Conservation (phyloP, 2,113 vertebrate genomes). For the Psettodes erumei region DNA sequence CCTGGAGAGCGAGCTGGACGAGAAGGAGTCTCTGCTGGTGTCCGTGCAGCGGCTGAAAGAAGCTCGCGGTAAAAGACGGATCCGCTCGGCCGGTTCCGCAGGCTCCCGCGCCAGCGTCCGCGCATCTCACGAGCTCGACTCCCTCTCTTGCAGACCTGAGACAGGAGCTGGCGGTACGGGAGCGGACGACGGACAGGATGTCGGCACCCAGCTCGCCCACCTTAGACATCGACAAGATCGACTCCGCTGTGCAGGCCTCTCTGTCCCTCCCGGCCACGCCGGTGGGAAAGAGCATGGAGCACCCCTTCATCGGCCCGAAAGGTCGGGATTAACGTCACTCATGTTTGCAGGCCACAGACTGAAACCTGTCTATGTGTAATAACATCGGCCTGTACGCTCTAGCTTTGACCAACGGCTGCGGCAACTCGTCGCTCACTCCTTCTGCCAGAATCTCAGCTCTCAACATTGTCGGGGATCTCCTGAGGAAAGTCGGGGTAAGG, state of each 20-base stretch:
- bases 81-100: not conserved
- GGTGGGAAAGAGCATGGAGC: slow-evolving; percentile 90
- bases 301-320: slow-evolving; percentile 90
- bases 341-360: not conserved
- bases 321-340: slow-evolving; percentile 74
- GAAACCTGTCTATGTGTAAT: not conserved
- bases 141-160: slow-evolving; percentile 86
- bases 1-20: slow-evolving; percentile 97
- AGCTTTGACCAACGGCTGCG: slow-evolving; percentile 95
- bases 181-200: slow-evolving; percentile 93
- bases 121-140: not conserved
- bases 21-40: slow-evolving; percentile 96
- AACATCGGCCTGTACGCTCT: not conserved
- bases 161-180: slow-evolving; percentile 95
- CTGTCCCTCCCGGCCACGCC: slow-evolving; percentile 96
- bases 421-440: slow-evolving; percentile 92
- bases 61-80: slow-evolving; percentile 88
- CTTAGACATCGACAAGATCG: slow-evolving; percentile 92
- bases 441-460: slow-evolving; percentile 98
- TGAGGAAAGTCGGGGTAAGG: slow-evolving; percentile 98
- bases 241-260: slow-evolving; percentile 93
- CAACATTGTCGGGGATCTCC: slow-evolving; percentile 98
- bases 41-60: slow-evolving; percentile 98
- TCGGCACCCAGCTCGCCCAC: slow-evolving; percentile 97
- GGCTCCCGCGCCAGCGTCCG: too few species aligned